Conservation (phyloP, 2,113 vertebrate genomes). For the Heteronetta atricapilla region DNA sequence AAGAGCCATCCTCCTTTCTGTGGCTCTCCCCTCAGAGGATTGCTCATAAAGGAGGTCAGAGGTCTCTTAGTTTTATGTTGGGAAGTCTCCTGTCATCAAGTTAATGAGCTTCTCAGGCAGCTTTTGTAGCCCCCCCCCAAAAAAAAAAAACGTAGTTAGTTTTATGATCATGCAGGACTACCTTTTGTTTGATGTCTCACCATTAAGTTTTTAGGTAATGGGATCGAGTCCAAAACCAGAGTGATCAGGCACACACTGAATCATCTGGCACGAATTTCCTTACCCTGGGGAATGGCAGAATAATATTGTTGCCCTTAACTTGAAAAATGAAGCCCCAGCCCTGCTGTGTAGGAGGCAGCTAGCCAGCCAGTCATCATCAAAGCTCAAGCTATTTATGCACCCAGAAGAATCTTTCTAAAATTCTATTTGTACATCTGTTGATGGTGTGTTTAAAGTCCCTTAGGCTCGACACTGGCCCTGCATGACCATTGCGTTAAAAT, state of each 20-base stretch:
- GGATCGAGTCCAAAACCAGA: background rate
- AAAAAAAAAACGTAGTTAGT: background rate
- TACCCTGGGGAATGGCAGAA: background rate
- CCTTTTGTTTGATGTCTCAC: slow-evolving; percentile 23
- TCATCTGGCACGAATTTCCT: slow-evolving; percentile 46
- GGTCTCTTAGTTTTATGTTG: background rate
- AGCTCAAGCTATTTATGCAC: background rate
- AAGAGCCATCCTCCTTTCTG: background rate
- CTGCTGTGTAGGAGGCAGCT: slow-evolving; percentile 16
- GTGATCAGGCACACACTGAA: background rate
- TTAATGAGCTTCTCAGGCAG: background rate
- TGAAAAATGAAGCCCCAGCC: slow-evolving; percentile 1
- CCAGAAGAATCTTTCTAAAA: background rate
- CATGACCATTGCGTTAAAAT: background rate
- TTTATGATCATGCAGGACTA: background rate
- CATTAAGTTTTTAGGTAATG: slow-evolving; percentile 1
- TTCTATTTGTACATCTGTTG: slow-evolving; percentile 25
- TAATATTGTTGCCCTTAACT: slow-evolving; percentile 11
- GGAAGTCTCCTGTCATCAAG: background rate
- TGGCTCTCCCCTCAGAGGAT: background rate
- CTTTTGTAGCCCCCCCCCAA: background rate
- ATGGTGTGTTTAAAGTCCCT: slow-evolving; percentile 30
- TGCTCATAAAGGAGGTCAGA: background rate
- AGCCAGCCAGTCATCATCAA: slow-evolving; percentile 32
- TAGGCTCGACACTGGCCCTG: slow-evolving; percentile 16